These are phyloP conservation scores for Orthonyx spaldingii DNA, from an alignment of 2,113 vertebrate genomes.

Conservation along the genomic window DNA sequence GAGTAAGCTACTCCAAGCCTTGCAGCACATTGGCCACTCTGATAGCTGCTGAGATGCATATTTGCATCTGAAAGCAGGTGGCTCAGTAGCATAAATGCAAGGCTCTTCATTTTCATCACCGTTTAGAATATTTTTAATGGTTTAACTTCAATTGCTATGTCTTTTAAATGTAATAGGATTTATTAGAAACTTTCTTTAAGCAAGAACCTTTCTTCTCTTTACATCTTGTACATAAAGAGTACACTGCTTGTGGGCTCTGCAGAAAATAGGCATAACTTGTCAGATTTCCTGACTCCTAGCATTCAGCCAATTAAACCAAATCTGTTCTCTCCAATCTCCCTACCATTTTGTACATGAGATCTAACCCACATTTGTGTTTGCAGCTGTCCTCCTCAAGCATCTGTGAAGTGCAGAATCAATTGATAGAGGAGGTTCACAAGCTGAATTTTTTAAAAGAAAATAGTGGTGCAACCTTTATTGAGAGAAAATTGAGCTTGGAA, in stretches of 20 bases:
- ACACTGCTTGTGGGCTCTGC: neutral
- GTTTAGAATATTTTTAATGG: neutral
- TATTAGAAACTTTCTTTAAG: neutral
- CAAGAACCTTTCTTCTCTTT: neutral
- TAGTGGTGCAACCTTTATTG: slow-evolving; percentile 79
- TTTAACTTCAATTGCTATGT: neutral
- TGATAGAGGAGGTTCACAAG: slow-evolving; percentile 88
- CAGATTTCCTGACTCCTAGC: neutral
- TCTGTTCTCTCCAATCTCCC: neutral
- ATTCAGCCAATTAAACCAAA: neutral
- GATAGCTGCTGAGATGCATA: neutral
- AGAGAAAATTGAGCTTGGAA: slow-evolving; percentile 93
- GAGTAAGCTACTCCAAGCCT: neutral
- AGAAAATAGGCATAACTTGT: neutral
- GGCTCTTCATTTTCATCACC: neutral
- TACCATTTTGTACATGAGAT: neutral
- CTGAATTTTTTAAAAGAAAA: slow-evolving; percentile 90
- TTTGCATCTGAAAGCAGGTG: slow-evolving; percentile 25
- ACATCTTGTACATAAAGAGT: neutral
- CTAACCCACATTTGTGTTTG: slow-evolving; percentile 35
- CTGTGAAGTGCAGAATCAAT: slow-evolving; percentile 83
- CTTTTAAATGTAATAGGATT: neutral
- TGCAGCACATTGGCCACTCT: neutral
- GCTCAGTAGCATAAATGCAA: neutral
- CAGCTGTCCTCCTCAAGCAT: slow-evolving; percentile 82